These are phyloP conservation scores for Brachirus orientalis DNA, from an alignment of 2,113 vertebrate genomes.

Conservation along the genomic window DNA sequence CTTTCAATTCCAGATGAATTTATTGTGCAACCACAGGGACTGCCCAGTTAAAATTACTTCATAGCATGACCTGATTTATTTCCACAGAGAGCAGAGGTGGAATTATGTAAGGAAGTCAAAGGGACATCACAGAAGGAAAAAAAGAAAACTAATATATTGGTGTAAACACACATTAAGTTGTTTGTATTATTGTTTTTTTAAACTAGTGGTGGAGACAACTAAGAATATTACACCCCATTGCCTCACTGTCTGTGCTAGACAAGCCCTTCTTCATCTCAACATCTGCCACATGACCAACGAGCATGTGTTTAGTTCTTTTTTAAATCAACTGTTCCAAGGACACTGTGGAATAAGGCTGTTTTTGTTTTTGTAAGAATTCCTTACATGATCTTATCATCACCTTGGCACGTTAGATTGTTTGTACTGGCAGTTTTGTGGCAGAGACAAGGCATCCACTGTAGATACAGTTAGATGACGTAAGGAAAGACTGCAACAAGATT, in stretches of 20 bases:
- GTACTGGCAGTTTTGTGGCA: constrained; percentile 44
- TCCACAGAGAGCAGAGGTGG: constrained; percentile 23
- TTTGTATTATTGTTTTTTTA: constrained; percentile 25
- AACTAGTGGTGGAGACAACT: constrained; percentile 28
- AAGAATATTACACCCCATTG: constrained; percentile 54
- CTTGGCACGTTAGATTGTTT: constrained; percentile 45
- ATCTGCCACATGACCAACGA: constrained; percentile 47
- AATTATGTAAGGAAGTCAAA: constrained; percentile 40
- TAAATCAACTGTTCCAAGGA: constrained; percentile 43
- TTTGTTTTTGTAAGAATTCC: constrained; percentile 35
- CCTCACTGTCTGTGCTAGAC: constrained; percentile 40
- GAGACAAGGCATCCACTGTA: constrained; percentile 26
- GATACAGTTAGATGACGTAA: constrained; percentile 25
- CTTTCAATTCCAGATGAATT: constrained; percentile 40
- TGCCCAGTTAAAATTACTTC: constrained; percentile 35
- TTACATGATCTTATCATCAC: constrained; percentile 44
- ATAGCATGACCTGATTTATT: constrained; percentile 25
- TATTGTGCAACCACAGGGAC: constrained; percentile 20
- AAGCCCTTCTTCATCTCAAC: constrained; percentile 20
- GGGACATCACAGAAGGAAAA: constrained; percentile 25
- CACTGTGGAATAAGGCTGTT: constrained; percentile 29
- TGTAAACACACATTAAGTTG: constrained; percentile 16
- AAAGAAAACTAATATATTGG: background rate
- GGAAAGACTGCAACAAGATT: constrained; percentile 8
- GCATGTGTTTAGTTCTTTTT: constrained; percentile 33